Evolutionary conservation across 92 coral and sea anemone species (phyloP).

Genomic region (Isaurus tuberculatus): DNA sequence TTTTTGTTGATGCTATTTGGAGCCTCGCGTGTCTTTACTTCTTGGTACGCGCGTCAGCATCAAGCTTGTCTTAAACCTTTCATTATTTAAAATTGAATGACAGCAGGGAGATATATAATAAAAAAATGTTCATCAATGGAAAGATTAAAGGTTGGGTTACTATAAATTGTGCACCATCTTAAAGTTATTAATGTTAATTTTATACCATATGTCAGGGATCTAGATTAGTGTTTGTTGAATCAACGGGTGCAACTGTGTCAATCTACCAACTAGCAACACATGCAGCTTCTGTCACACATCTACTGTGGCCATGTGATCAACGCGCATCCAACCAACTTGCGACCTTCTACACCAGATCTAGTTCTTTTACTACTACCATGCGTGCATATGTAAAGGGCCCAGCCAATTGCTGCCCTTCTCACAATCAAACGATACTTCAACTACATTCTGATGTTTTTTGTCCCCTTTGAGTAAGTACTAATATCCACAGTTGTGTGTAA

Average conservation of each 20-base stretch:
- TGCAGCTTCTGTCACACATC: conserved; percentile 77
- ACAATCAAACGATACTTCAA: conserved; percentile 47
- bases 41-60: too few relatives aligned
- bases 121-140: background rate
- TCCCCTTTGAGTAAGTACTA: conserved; percentile 87
- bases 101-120: too few relatives aligned
- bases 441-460: conserved; percentile 57
- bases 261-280: conserved; percentile 80
- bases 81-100: too few relatives aligned
- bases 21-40: too few relatives aligned
- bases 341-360: conserved; percentile 69
- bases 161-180: conserved; percentile 26
- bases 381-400: conserved; percentile 72
- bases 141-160: background rate
- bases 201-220: conserved; percentile 69
- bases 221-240: conserved; percentile 79
- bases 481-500: conserved; percentile 61
- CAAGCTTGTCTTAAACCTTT: too few relatives aligned
- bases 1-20: too few relatives aligned
- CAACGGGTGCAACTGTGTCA: conserved; percentile 75
- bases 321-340: conserved; percentile 78
- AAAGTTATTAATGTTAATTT: conserved; percentile 65
- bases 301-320: conserved; percentile 67
- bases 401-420: conserved; percentile 67
- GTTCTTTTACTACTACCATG: conserved; percentile 81